phyloP scores from a whole-genome alignment of 2,113 vertebrate genomes.

The Callionymus lyra region DNA sequence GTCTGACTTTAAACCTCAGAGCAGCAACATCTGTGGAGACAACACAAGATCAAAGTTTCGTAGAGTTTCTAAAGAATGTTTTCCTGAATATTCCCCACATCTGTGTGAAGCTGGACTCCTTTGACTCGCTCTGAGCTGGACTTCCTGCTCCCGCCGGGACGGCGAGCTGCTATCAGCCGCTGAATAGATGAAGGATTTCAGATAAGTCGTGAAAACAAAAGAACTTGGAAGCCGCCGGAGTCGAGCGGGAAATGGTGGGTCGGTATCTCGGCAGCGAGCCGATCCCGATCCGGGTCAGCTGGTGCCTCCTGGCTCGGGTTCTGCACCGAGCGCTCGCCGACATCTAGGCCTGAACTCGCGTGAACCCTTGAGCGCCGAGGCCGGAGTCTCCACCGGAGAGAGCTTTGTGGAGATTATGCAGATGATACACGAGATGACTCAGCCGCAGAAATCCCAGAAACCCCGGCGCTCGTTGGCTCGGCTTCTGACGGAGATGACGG shows the following conservation, averaged over 20 bases:
- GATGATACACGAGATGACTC: slow-evolving; percentile 47
- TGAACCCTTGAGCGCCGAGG: slow-evolving; percentile 37
- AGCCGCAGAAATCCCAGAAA: slow-evolving; percentile 53
- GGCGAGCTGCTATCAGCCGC: slow-evolving; percentile 5
- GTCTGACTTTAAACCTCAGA: too few relatives aligned
- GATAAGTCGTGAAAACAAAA: slow-evolving; percentile 28
- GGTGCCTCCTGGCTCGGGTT: slow-evolving; percentile 36
- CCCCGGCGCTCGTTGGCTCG: slow-evolving; percentile 33
- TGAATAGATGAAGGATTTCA: slow-evolving; percentile 28
- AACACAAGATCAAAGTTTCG: too few relatives aligned
- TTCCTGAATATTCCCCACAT: too few relatives aligned
- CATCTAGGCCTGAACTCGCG: slow-evolving; percentile 1
- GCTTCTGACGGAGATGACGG: slow-evolving; percentile 24
- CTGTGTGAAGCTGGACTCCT: too few relatives aligned
- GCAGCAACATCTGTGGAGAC: too few relatives aligned
- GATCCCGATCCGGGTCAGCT: slow-evolving; percentile 32
- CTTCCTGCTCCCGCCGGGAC: too few relatives aligned
- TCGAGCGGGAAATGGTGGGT: slow-evolving; percentile 6
- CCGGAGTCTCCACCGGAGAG: slow-evolving; percentile 42
- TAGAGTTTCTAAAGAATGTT: too few relatives aligned
- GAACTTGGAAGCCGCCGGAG: slow-evolving; percentile 16
- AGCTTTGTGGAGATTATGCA: slow-evolving; percentile 53
- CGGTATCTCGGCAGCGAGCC: slow-evolving; percentile 12
- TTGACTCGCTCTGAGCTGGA: too few relatives aligned
- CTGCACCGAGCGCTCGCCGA: slow-evolving; percentile 29